Evolutionary conservation across 2,888 invertebrate genomes (phyloP).

Genomic region (Ophioninae sp.): DNA sequence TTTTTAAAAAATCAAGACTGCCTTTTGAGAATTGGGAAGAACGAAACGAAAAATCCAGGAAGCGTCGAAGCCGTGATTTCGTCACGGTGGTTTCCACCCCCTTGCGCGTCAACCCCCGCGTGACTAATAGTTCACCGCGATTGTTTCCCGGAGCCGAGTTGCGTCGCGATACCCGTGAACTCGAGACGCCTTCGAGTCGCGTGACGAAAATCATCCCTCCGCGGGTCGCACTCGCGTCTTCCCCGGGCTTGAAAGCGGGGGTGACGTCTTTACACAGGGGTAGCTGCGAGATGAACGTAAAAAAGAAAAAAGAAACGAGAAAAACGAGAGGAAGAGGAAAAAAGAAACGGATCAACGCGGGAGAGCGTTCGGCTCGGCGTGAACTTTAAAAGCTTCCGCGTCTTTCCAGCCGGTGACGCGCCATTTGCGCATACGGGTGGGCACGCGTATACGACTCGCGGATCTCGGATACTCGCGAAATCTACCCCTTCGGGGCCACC

Average conservation of each 20-base stretch:
- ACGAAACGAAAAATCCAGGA: not conserved
- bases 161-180: not conserved
- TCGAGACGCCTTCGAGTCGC: conserved; percentile 9
- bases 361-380: conserved; percentile 40
- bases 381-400: conserved; percentile 62
- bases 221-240: conserved; percentile 13
- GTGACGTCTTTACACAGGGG: too few relatives aligned
- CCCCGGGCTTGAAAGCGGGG: conserved; percentile 1
- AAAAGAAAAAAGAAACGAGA: conserved; percentile 33
- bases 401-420: conserved; percentile 43
- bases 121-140: not conserved
- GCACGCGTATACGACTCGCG: conserved; percentile 52
- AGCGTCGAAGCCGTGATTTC: not conserved
- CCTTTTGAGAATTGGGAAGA: not conserved
- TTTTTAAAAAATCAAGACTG: not conserved
- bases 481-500: conserved; percentile 49
- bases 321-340: conserved; percentile 24
- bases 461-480: conserved; percentile 49
- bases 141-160: conserved; percentile 4
- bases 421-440: conserved; percentile 31
- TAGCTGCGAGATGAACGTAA: not conserved
- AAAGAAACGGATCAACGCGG: conserved; percentile 21
- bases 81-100: not conserved
- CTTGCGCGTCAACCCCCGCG: not conserved
- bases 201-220: conserved; percentile 31